Percentiles rank a stretch among this genome's conserved stretches.
phyloP scores from a whole-genome alignment of 37 sponge, comb jelly and placozoan species.

The Bolinopsis microptera region DNA sequence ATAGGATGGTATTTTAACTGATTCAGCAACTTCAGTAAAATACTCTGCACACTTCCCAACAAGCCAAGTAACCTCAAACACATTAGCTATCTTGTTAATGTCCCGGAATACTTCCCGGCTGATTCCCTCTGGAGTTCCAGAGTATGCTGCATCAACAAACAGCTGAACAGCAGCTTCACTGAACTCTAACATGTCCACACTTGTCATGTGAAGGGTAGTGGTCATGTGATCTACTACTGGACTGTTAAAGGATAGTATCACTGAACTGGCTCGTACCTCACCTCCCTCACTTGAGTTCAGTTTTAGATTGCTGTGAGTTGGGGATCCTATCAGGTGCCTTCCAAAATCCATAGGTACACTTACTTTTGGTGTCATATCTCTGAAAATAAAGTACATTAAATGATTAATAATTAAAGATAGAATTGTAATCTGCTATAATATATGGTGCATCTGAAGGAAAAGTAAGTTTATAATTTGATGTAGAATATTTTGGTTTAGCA shows the following conservation, averaged over 20 bases:
- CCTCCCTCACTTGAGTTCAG: not conserved
- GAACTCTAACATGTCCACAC: not conserved
- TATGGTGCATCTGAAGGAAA: too few relatives aligned
- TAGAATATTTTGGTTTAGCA: too few relatives aligned
- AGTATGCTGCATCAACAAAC: not conserved
- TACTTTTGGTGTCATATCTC: not conserved
- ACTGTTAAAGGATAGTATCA: not conserved
- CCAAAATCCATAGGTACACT: constrained; percentile 2
- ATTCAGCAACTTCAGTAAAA: not conserved
- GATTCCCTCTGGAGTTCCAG: not conserved
- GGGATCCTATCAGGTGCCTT: not conserved
- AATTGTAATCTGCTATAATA: too few relatives aligned
- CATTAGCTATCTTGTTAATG: not conserved
- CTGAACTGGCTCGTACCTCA: not conserved
- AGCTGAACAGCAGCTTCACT: not conserved
- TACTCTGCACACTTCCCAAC: not conserved
- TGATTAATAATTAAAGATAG: too few relatives aligned
- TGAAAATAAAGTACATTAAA: not conserved
- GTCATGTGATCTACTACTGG: not conserved
- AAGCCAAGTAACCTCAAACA: not conserved
- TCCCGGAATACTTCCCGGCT: not conserved
- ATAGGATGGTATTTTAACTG: not conserved
- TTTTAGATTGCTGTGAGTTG: not conserved
- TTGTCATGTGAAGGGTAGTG: not conserved
- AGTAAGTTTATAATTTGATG: too few relatives aligned